Percentiles rank a stretch among this genome's conserved stretches.
phyloP scores from a whole-genome alignment of 2,888 invertebrate genomes.

The Lagria hirta region DNA sequence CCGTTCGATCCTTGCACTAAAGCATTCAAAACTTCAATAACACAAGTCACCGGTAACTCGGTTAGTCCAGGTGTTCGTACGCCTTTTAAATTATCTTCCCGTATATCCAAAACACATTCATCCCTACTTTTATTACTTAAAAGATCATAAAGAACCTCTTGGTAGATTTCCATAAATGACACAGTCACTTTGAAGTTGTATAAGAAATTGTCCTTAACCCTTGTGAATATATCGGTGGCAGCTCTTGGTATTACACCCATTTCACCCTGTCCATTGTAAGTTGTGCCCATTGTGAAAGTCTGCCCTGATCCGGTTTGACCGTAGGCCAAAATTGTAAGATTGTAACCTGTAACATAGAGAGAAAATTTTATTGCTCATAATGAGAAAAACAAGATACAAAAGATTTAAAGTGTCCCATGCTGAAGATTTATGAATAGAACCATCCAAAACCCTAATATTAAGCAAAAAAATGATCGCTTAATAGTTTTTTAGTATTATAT shows the following conservation, averaged over 20 bases:
- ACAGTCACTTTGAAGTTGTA: conserved; percentile 69
- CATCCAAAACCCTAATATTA: too few relatives aligned
- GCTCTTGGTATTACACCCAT: conserved; percentile 87
- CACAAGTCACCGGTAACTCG: conserved; percentile 63
- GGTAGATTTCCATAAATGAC: conserved; percentile 87
- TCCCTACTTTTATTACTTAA: conserved; percentile 68
- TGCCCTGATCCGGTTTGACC: conserved; percentile 96
- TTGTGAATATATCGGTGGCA: conserved; percentile 75
- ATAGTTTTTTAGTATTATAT: too few relatives aligned
- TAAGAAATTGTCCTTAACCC: conserved; percentile 54
- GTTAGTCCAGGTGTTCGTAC: conserved; percentile 68
- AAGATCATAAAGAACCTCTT: conserved; percentile 85
- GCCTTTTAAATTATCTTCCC: conserved; percentile 67
- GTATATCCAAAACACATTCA: conserved; percentile 74
- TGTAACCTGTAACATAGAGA: too few relatives aligned
- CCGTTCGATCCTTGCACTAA: conserved; percentile 71
- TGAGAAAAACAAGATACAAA: too few relatives aligned
- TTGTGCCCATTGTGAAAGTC: conserved; percentile 91
- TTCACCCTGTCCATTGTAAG: conserved; percentile 65
- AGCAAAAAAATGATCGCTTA: too few relatives aligned
- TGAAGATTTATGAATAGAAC: too few relatives aligned
- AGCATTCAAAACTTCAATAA: conserved; percentile 68
- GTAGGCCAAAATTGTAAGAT: conserved; percentile 91
- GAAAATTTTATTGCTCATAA: too few relatives aligned
- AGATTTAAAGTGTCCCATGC: too few relatives aligned